Base-by-base conservation (phyloP, 2,797 vertebrate genomes). In the Setipinna tenuifilis region DNA sequence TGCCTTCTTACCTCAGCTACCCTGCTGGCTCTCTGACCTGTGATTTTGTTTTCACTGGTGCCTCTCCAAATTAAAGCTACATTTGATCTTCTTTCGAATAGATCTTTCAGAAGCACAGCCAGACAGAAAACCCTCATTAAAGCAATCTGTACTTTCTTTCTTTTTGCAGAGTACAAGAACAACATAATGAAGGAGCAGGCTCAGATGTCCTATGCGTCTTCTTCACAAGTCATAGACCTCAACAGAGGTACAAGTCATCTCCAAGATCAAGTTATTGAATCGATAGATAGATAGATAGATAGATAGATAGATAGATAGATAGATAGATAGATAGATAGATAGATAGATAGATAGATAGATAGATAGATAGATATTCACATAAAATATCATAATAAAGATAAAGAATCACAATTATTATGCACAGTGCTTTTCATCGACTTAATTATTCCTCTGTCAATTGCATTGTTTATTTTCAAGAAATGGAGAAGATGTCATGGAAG, bases 131-230 rank as follows among this genome's bases (percentile, higher is more conserved):
- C 41, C 44, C 1, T 21, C 11, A n/a, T 16, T 14, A 46, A 25
- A 61, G 31, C n/a, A 61, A 83, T 2, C 35, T 10, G 1, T 83
- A 31, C 83, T 85, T 61, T 54, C 50, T 90, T 19, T 2, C 50
- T 19, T 85, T 6, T 23, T 82, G 35, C 94, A 99, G 98, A 98
- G 92, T 98, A 96, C 95, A 99, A 99, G 94, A 99, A 99, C 96
- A 99, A 99, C 94, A 96, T 99, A 89, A 92, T 98, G 92, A 99
- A 98, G 94, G 98, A 98, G 93, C 95, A 92, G 87, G 93, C 93
- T 3, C 96, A 96, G 58, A 94, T 96, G 93, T 92, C 92, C 90
- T 97, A 95, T 83, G 86, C 92, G 85, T 89, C 94, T 81, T 93
- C 92, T 50, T 92, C 95, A 57, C 96, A 96, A 93, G 93, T 94